These are phyloP conservation scores for Monomorium pharaonis DNA, from an alignment of 1,140 invertebrate species.

Conservation along the genomic window DNA sequence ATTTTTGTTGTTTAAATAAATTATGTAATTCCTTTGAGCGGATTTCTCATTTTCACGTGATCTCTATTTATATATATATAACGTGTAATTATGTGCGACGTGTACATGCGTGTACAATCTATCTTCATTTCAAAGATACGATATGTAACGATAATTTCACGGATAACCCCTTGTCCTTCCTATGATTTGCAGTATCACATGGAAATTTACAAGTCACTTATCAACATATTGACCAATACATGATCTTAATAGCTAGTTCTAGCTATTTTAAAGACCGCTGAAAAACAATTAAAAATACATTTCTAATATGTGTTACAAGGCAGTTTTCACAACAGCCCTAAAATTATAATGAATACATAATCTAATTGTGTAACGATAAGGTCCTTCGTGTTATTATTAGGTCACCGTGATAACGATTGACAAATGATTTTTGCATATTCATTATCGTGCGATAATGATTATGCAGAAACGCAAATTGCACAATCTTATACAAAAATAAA, in stretches of 20 bases:
- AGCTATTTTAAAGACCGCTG: not conserved
- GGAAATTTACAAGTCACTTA: slow-evolving; percentile 22
- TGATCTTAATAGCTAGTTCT: not conserved
- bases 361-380: not conserved
- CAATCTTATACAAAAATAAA: not conserved
- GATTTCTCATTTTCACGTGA: not conserved
- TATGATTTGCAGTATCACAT: not conserved
- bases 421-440: too few relatives aligned
- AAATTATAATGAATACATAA: not conserved
- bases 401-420: not conserved
- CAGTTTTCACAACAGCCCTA: not conserved
- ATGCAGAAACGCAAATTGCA: not conserved
- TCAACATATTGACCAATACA: not conserved
- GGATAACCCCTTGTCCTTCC: slow-evolving; percentile 2
- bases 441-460: not conserved
- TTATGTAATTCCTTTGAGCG: slow-evolving; percentile 20
- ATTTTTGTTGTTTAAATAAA: slow-evolving; percentile 29
- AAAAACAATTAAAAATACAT: not conserved
- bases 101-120: not conserved
- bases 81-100: too few relatives aligned
- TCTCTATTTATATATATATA: not conserved
- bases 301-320: not conserved
- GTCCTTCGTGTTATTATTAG: not conserved
- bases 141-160: not conserved
- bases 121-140: not conserved